phyloP scores from a whole-genome alignment of 2,888 invertebrate genomes.

The Elysia crispata region DNA sequence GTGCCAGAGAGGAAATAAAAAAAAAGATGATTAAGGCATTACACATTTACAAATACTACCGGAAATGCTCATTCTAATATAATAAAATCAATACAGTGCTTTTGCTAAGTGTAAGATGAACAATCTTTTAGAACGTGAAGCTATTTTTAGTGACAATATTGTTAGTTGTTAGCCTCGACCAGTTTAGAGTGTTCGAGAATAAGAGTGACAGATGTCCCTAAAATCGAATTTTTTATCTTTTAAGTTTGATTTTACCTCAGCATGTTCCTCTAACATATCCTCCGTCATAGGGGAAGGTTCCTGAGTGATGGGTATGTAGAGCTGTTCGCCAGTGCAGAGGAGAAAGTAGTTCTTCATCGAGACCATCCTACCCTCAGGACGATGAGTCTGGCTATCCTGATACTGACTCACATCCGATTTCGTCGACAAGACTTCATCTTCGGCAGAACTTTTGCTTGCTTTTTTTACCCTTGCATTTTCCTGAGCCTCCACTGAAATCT shows the following conservation, averaged over 20 bases:
- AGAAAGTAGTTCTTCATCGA: constrained; percentile 84
- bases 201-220: no score
- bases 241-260: constrained; percentile 84
- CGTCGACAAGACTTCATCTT: constrained; percentile 25
- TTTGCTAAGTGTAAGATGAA: no score
- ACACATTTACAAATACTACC: no score
- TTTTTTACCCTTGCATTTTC: constrained; percentile 25
- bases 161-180: no score
- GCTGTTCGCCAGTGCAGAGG: constrained; percentile 83
- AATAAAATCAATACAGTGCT: no score
- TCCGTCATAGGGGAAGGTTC: constrained; percentile 98
- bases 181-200: no score
- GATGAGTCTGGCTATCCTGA: constrained; percentile 62
- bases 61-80: no score
- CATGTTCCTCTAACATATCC: constrained; percentile 95
- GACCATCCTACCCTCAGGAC: constrained; percentile 84
- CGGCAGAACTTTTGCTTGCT: constrained; percentile 15
- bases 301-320: constrained; percentile 89
- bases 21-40: no score
- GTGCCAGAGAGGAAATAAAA: no score
- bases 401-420: constrained; percentile 48
- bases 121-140: no score
- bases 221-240: no score
- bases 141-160: no score
- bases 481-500: background rate